phyloP scores from a whole-genome alignment of 2,797 vertebrate genomes.

The Pteronotus mesoamericanus region DNA sequence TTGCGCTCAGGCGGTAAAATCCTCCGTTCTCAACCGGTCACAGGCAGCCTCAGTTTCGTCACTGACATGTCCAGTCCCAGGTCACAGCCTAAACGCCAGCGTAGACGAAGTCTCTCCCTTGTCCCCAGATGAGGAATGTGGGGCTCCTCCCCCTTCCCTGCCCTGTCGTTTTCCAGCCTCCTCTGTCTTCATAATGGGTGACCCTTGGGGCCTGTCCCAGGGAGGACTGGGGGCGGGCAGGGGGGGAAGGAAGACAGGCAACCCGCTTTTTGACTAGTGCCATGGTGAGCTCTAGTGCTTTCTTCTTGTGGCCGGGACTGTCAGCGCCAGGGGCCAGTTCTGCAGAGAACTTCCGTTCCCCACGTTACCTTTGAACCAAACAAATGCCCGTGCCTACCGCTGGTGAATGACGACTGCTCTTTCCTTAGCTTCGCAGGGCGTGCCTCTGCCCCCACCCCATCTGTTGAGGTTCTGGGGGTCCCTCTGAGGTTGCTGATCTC shows the following conservation, averaged over 20 bases:
- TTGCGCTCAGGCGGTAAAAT: neutral
- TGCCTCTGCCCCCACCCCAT: accelerated
- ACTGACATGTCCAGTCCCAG: too few relatives aligned
- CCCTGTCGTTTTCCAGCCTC: accelerated
- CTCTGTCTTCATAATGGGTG: accelerated
- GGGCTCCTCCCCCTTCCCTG: accelerated
- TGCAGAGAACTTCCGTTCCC: neutral
- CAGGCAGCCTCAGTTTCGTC: neutral
- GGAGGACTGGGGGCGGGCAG: accelerated
- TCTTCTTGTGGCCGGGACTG: accelerated
- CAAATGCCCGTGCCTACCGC: accelerated
- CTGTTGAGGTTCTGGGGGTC: neutral
- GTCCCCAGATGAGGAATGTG: neutral
- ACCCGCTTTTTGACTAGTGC: too few relatives aligned
- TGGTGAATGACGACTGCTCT: neutral
- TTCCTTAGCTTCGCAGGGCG: neutral
- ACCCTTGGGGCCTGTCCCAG: accelerated
- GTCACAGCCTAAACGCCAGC: neutral
- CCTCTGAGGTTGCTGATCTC: neutral
- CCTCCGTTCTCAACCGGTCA: neutral
- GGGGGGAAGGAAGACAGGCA: too few relatives aligned
- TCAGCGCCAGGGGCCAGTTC: accelerated
- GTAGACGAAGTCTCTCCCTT: too few relatives aligned
- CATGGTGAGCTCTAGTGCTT: neutral
- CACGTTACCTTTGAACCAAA: neutral